A percentile compares a stretch with the other conserved stretches of the same genome.
phyloP scores from a whole-genome alignment of 2,113 vertebrate genomes.

The Eurypyga helias region DNA sequence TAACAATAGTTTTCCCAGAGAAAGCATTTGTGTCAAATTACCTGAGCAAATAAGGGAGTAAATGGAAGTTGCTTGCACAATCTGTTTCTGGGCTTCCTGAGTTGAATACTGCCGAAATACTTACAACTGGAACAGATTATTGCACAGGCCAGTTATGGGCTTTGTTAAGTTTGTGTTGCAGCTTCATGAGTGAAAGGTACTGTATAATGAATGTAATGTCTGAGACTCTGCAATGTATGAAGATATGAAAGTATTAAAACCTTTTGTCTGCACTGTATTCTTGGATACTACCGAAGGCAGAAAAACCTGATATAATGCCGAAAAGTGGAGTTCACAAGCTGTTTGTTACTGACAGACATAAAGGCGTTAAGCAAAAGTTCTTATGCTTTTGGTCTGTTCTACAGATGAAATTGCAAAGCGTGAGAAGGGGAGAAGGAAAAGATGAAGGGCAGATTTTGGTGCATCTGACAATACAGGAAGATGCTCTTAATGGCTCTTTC shows the following conservation, averaged over 20 bases:
- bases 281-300: neutral
- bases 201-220: neutral
- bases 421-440: neutral
- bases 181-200: neutral
- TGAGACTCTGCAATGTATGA: neutral
- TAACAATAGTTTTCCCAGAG: neutral
- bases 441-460: neutral
- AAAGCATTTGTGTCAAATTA: neutral
- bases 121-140: neutral
- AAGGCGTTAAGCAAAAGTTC: neutral
- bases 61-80: neutral
- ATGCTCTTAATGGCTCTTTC: neutral
- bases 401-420: neutral
- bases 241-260: neutral
- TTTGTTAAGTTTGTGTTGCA: neutral
- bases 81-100: neutral
- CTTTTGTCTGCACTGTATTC: neutral
- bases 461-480: neutral
- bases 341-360: neutral
- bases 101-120: neutral
- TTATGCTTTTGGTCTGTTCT: neutral
- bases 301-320: neutral
- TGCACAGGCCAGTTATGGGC: neutral
- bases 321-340: neutral
- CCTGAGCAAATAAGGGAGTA: neutral